Evolutionary conservation across 2,888 invertebrate species (phyloP).

Genomic region (Bombylius discolor): DNA sequence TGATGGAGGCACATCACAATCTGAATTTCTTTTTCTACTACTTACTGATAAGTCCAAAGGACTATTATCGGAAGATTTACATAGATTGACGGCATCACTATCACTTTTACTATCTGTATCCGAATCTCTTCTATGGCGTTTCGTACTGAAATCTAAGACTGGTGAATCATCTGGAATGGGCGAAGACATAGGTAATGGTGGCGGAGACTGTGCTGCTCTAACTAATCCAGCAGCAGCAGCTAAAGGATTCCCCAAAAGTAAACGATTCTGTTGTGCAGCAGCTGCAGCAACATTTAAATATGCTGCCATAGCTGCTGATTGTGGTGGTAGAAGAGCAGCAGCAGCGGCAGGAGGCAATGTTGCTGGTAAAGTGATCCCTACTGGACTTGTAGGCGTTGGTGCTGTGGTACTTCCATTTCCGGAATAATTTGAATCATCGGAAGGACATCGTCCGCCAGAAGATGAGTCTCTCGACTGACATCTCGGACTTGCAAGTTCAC

Average conservation of each 20-base stretch:
- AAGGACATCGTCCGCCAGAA: constrained; percentile 58
- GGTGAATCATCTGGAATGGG: constrained; percentile 44
- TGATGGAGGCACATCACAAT: constrained; percentile 43
- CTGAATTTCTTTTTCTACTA: constrained; percentile 58
- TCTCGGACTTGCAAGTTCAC: constrained; percentile 61
- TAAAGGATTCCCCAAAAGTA: constrained; percentile 62
- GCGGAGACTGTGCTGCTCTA: constrained; percentile 30
- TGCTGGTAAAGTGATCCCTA: constrained; percentile 51
- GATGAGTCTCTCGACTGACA: constrained; percentile 73
- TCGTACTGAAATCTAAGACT: constrained; percentile 71
- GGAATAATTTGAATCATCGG: constrained; percentile 62
- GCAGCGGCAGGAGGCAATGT: constrained; percentile 53
- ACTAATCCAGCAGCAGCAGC: constrained; percentile 54
- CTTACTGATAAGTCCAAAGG: constrained; percentile 73
- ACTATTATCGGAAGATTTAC: constrained; percentile 48
- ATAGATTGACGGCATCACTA: constrained; percentile 57
- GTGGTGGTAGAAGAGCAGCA: constrained; percentile 56
- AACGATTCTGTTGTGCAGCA: constrained; percentile 59
- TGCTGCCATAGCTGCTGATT: constrained; percentile 71
- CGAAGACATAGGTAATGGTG: constrained; percentile 42
- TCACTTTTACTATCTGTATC: constrained; percentile 45
- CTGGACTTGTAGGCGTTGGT: constrained; percentile 45
- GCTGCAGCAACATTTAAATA: constrained; percentile 62
- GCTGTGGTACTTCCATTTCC: constrained; percentile 42
- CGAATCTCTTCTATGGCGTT: constrained; percentile 43